Conservation (phyloP, 2,888 invertebrate genomes). For the Eledona agricola region DNA sequence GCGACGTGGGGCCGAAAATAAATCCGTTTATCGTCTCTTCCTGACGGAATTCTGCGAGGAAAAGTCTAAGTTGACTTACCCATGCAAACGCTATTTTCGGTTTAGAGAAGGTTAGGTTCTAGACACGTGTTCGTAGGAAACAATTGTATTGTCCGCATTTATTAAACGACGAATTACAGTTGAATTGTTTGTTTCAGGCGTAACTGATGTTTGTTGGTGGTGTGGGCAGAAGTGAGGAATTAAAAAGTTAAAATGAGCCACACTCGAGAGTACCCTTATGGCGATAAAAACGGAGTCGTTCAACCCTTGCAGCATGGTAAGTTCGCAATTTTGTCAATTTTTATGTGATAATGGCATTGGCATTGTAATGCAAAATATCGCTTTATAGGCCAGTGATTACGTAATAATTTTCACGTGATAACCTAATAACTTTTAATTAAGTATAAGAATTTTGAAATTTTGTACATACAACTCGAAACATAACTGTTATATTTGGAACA, state of each 20-base stretch:
- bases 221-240: constrained; percentile 6
- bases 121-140: constrained; percentile 8
- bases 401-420: too few relatives aligned
- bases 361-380: neutral
- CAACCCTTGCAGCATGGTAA: constrained; percentile 17
- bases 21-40: neutral
- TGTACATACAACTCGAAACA: too few relatives aligned
- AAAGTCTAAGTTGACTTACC: neutral
- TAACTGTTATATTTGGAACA: too few relatives aligned
- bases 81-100: neutral
- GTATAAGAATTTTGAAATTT: too few relatives aligned
- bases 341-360: neutral
- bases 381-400: too few relatives aligned
- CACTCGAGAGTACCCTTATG: constrained; percentile 44
- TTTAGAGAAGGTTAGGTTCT: constrained; percentile 15
- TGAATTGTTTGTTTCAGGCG: constrained; percentile 19
- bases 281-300: constrained; percentile 46
- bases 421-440: too few relatives aligned
- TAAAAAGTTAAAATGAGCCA: constrained; percentile 43
- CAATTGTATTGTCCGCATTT: neutral
- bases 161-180: neutral
- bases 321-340: neutral
- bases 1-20: neutral
- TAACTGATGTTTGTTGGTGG: constrained; percentile 21
- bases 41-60: neutral